Percentiles rank a stretch among this genome's conserved stretches.
Conservation (phyloP, 1,140 invertebrate genomes). For the Cardiocondyla obscurior region DNA sequence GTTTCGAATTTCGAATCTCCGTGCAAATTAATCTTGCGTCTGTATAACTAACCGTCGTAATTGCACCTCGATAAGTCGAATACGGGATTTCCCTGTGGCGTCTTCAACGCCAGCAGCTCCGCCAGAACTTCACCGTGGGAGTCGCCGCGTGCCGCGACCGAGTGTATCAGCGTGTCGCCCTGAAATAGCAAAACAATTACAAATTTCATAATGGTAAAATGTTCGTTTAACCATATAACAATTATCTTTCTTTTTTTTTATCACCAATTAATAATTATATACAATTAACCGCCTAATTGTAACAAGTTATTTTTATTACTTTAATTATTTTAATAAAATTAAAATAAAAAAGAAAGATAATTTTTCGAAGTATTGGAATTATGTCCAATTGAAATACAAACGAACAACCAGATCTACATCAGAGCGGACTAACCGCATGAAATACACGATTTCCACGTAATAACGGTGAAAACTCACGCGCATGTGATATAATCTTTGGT, state of each 20-base stretch:
- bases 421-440: background rate
- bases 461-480: conserved; percentile 44
- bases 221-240: too few relatives aligned
- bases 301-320: too few relatives aligned
- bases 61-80: conserved; percentile 77
- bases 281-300: too few relatives aligned
- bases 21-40: background rate
- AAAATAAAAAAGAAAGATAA: too few relatives aligned
- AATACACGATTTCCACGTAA: background rate
- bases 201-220: too few relatives aligned
- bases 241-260: too few relatives aligned
- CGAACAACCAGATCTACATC: background rate
- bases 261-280: too few relatives aligned
- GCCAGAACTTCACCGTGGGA: conserved; percentile 67
- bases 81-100: conserved; percentile 68
- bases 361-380: background rate
- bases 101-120: conserved; percentile 74
- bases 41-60: conserved; percentile 72
- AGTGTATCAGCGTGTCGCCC: conserved; percentile 77
- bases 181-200: conserved; percentile 43
- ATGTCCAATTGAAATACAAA: background rate
- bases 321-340: too few relatives aligned
- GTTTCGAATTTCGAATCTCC: background rate
- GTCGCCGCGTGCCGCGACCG: conserved; percentile 72
- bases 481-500: conserved; percentile 70